Base-by-base conservation (phyloP, 2,888 invertebrate genomes). In the Parnassius mnemosyne region DNA sequence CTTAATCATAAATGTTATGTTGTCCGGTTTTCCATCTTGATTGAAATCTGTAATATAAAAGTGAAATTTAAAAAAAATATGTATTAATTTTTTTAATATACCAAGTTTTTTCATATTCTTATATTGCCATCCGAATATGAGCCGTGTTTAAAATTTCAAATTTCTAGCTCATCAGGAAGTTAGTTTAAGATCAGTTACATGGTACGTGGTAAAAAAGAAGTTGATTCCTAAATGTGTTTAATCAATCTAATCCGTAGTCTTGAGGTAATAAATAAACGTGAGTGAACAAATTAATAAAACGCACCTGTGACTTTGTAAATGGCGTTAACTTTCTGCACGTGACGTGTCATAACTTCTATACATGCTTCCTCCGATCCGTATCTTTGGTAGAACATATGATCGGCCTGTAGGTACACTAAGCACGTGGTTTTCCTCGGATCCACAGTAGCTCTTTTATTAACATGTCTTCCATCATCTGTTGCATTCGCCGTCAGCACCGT, bases 1-100 rank as follows among this genome's bases (percentile, higher is more conserved):
- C 91, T 98, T 98, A 77, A 98, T 98, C 96, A 98, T 97, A 83
- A 98, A 98, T 66, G 96, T 97, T 71, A 98, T 97, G 84, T 97
- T 97, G 87, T 98, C 98, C 44, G 96, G 94, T 79, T 95, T 95
- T 46, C 97, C 97, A 83, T 98, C 97, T 83, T 96, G 96, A 88
- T 98, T 97, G 85, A 98, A 98, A 92, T 98, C 97, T 96, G 93
- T 72, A 81, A 84, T 68, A 46, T 20, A 20, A 20, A 20, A 20
- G 20, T 20, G 20, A 20, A 20, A 20, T 20, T 16, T 2, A 20
- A 20, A 20, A 20, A 20, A 20, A 20, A 20, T 20, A 20, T 20
- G 20, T 20, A 20, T 20, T 20, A 2, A 20, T 20, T 2, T 20
- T 16, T 20, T 20, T 20, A 20, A 20, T 20, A 20, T 20, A 20